Conservation (phyloP, 2,797 vertebrate genomes). For the Gila robusta region DNA sequence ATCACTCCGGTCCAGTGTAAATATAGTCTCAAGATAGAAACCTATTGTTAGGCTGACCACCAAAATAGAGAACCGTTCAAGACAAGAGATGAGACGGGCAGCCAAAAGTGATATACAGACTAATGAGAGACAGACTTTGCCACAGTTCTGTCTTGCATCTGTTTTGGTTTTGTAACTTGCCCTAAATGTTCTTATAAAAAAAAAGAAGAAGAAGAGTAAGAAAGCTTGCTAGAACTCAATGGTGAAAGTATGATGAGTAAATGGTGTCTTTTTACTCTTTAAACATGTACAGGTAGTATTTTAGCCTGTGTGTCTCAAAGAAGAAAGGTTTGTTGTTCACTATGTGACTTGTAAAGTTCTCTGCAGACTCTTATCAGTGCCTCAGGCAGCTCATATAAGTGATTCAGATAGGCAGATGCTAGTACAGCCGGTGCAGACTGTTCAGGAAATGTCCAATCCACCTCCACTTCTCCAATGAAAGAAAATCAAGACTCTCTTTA, state of each 20-base stretch:
- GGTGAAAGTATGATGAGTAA: not conserved
- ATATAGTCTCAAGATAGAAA: conserved; percentile 61
- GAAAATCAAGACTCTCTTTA: conserved; percentile 29
- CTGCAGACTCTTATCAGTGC: conserved; percentile 6
- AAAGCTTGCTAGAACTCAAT: not conserved
- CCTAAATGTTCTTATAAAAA: conserved; percentile 49
- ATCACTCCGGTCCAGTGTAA: conserved; percentile 60
- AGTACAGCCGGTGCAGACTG: conserved; percentile 43
- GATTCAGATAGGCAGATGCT: conserved; percentile 20
- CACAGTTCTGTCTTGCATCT: conserved; percentile 53
- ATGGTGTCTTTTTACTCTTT: conserved; percentile 4
- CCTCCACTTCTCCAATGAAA: conserved; percentile 21
- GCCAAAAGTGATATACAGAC: conserved; percentile 23
- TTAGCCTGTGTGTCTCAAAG: not conserved
- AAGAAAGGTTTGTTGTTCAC: not conserved
- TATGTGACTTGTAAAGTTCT: not conserved
- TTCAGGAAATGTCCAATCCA: conserved; percentile 59
- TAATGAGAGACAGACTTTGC: conserved; percentile 34
- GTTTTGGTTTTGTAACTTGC: conserved; percentile 63
- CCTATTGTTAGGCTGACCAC: conserved; percentile 66
- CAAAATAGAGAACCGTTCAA: conserved; percentile 51
- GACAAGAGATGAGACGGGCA: not conserved
- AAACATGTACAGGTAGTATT: not conserved
- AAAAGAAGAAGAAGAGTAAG: conserved; percentile 33
- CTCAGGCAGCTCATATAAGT: not conserved